Evolutionary conservation across 1,140 invertebrate genomes (phyloP), one percentile per base, ranked within the genome.

Genomic region (Brachionus rubens): DNA sequence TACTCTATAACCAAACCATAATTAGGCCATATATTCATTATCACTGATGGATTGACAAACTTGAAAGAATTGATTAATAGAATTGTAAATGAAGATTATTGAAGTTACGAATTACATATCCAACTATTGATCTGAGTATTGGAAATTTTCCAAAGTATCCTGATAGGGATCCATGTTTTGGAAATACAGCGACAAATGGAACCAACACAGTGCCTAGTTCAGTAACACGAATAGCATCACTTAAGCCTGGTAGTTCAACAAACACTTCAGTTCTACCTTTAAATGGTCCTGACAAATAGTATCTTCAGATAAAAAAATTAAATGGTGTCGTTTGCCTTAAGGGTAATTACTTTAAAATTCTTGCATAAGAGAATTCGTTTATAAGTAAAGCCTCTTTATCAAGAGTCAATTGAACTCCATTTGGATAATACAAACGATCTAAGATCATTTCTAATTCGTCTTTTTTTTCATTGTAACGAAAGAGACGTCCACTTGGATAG

Each of bases 331-430:
- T n/a, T n/a, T n/a, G n/a, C n/a, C n/a, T n/a, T n/a, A n/a, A n/a
- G n/a, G n/a, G n/a, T n/a, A n/a, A n/a, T n/a, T n/a, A 72, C 68
- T 72, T 50, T 2, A 72, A 12, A 36, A 72, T 72, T 50, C 68
- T 48, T 4, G 68, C 68, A 21, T 40, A 41, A n/a, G 46, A 50
- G 30, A 50, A 50, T 72, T 72, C 68, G 26, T 50, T 72, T 3
- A 72, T 72, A 14, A 72, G 21, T 0, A 72, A 33, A 52, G 50
- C 46, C 7, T 72, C 68, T 26, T 72, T 72, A 3, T 36, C 21
- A 50, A 46, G 68, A 1, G 46, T 72, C 26, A 72, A 54, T 72
- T 72, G 68, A 3, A 72, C 33, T 1, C 68, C 68, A 52, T 72
- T 72, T 19, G 68, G 68, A 30, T 36, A 72, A 50, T 50, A 50